Percentiles rank a stretch among this genome's conserved stretches.
These are phyloP conservation scores for Gastracanthus pulcherrimus DNA, from an alignment of 2,888 invertebrate genomes.

Conservation along the genomic window DNA sequence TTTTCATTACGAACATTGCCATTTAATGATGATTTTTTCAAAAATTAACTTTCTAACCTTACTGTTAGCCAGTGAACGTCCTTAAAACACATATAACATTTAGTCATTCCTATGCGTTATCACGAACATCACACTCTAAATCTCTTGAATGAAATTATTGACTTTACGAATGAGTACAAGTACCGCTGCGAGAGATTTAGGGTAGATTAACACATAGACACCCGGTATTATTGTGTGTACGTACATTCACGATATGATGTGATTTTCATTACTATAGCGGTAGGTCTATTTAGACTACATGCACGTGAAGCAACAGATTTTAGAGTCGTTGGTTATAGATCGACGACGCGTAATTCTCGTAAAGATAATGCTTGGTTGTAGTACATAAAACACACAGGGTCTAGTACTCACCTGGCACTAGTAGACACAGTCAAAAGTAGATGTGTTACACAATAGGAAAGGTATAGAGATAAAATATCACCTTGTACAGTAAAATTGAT, in stretches of 20 bases:
- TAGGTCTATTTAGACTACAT: slow-evolving; percentile 27
- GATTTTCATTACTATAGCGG: slow-evolving; percentile 19
- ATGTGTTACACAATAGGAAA: not conserved
- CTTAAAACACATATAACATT: no score
- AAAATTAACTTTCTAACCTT: no score
- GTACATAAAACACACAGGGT: not conserved
- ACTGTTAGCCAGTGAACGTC: no score
- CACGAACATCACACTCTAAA: no score
- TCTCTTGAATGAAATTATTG: no score
- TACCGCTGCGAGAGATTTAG: slow-evolving; percentile 16
- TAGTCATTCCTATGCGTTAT: no score
- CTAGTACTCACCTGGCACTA: slow-evolving; percentile 5
- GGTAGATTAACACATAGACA: slow-evolving; percentile 11
- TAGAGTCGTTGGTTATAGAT: slow-evolving; percentile 11
- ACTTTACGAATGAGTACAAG: no score
- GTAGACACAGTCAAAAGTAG: slow-evolving; percentile 2
- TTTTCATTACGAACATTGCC: no score
- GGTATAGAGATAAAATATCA: not conserved
- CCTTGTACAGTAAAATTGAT: not conserved
- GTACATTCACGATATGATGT: not conserved
- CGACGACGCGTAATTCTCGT: slow-evolving; percentile 19
- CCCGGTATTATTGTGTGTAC: slow-evolving; percentile 16
- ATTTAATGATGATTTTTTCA: no score
- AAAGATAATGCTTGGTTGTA: slow-evolving; percentile 30
- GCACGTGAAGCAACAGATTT: slow-evolving; percentile 27